Conservation (phyloP, 30 jellyfish, hydroid and myxozoan species). For the Aurelia sp. region DNA sequence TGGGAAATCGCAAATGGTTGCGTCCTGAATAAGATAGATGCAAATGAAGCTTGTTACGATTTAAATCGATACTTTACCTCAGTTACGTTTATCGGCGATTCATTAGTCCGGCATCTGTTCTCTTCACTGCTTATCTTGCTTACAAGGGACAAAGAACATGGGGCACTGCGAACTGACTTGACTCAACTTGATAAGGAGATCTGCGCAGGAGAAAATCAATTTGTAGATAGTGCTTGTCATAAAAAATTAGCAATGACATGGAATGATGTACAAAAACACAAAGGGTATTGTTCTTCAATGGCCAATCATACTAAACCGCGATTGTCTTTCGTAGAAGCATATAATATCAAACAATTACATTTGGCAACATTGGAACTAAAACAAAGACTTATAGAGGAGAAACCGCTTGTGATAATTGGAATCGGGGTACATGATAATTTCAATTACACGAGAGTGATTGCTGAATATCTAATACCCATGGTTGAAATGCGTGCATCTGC, state of each 20-base stretch:
- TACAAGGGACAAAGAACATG: slow-evolving; percentile 70
- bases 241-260: slow-evolving; percentile 81
- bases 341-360: slow-evolving; percentile 39
- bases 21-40: slow-evolving; percentile 12
- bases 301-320: slow-evolving; percentile 31
- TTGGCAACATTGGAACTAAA: slow-evolving; percentile 63
- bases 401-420: slow-evolving; percentile 83
- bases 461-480: slow-evolving; percentile 64
- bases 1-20: slow-evolving; percentile 80
- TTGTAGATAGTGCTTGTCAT: slow-evolving; percentile 95
- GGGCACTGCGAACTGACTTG: slow-evolving; percentile 75
- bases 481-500: slow-evolving; percentile 18
- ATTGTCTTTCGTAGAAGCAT: slow-evolving; percentile 85
- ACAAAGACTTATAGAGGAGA: slow-evolving; percentile 51
- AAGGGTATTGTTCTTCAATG: slow-evolving; percentile 55
- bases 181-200: slow-evolving; percentile 30
- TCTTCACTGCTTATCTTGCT: slow-evolving; percentile 73
- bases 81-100: slow-evolving; percentile 93
- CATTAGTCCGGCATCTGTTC: slow-evolving; percentile 90
- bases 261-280: slow-evolving; percentile 66
- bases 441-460: slow-evolving; percentile 72
- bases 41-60: slow-evolving; percentile 66
- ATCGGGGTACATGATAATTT: slow-evolving; percentile 94
- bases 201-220: slow-evolving; percentile 94
- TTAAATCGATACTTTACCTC: slow-evolving; percentile 72